Evolutionary conservation across 2,113 vertebrate species (phyloP), one percentile per base, ranked within the genome.

Genomic region (Lampris incognitus): DNA sequence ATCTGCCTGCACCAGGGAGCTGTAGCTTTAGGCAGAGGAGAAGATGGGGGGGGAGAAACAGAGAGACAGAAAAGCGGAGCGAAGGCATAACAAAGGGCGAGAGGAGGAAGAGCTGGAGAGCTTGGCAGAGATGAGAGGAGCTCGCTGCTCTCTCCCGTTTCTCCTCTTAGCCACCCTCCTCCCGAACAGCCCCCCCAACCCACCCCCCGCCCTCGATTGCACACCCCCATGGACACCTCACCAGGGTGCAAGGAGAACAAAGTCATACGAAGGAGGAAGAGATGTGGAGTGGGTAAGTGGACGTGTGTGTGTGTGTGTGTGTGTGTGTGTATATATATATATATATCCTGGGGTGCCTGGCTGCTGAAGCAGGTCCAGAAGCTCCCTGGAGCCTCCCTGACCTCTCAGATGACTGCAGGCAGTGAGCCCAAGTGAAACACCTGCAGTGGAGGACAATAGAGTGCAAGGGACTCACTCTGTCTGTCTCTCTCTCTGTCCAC

Each of bases 1-100:
- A 88, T 91, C 85, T 76, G 76, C 38, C 71, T 81, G 66, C 86
- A 89, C 86, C 88, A 86, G 87, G 84, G 87, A 91, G 78, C 75
- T 51, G 69, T 65, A 60, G 88, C 88, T 90, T 24, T 6, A 88
- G 90, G 84, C 84, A 55, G 70, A 60, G 85, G 24, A 24, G 24
- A 24, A 24, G 24, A 24, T 50, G 41, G 40, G 63, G 60, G 60
- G 24, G 24, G 24, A 24, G 24, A 24, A 0, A 24, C 24, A 87
- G 83, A 44, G 64, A 58, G 6, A 52, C 3, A 61, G 24, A n/a
- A 57, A 38, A 24, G 61, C 52, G 40, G 38, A 61, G 55, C 9
- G 61, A 46, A 44, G 39, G 81, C 74, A 85, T 64, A 90, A 89
- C 87, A 88, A 88, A 87, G 83, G 84, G 72, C 85, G 73, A 78